phyloP scores from a whole-genome alignment of 1,140 invertebrate species.

The Mactra quadrangularis region DNA sequence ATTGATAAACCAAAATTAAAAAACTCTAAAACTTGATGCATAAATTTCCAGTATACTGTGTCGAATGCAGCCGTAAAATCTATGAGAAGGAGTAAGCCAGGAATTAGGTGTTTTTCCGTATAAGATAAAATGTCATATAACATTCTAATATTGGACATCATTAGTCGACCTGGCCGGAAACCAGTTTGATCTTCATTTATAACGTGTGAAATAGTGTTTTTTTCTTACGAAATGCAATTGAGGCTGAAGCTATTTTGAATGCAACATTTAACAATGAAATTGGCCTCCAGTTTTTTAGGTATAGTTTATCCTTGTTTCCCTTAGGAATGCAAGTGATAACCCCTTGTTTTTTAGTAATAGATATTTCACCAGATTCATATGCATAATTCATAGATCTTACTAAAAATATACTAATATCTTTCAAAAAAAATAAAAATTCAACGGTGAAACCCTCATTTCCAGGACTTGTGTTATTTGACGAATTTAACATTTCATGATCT shows the following conservation, averaged over 20 bases:
- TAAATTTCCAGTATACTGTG: neutral
- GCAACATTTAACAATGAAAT: too few relatives aligned
- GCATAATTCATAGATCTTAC: neutral
- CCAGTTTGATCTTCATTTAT: conserved; percentile 31
- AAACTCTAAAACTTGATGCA: conserved; percentile 5
- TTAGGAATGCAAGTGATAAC: conserved; percentile 25
- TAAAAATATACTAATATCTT: neutral
- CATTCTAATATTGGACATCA: neutral
- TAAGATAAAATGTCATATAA: neutral
- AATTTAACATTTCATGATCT: neutral
- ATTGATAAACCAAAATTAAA: conserved; percentile 27
- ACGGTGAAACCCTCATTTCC: conserved; percentile 7
- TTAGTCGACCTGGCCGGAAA: conserved; percentile 12
- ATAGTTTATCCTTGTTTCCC: too few relatives aligned
- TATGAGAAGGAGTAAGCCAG: too few relatives aligned
- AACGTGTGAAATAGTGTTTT: neutral
- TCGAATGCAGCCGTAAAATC: too few relatives aligned
- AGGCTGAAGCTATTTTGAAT: conserved; percentile 32
- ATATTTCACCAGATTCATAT: neutral
- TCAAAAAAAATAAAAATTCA: neutral
- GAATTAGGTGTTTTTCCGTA: conserved; percentile 3
- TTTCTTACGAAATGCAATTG: conserved; percentile 21
- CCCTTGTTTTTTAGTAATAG: conserved; percentile 7
- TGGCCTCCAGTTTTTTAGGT: too few relatives aligned
- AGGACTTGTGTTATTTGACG: neutral